A percentile compares a stretch with the other conserved stretches of the same genome.
These are phyloP conservation scores for Colletes latitarsis DNA, from an alignment of 1,140 invertebrate species.

Conservation along the genomic window DNA sequence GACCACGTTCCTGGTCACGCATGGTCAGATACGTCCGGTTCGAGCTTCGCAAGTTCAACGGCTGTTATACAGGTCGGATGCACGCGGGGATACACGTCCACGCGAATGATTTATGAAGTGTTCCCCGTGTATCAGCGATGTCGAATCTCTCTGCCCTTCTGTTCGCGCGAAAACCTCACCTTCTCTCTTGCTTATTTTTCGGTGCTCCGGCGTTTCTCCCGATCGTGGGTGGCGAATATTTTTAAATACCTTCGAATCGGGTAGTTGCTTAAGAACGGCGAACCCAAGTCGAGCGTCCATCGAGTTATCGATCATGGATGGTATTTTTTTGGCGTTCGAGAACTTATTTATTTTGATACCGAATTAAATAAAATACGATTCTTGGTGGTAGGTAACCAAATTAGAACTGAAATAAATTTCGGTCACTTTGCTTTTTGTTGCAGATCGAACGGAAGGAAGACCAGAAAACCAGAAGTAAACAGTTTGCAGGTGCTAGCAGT, in stretches of 20 bases:
- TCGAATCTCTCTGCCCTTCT: constrained; percentile 39
- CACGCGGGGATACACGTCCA: constrained; percentile 41
- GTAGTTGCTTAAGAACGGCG: too few species aligned
- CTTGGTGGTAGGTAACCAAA: too few species aligned
- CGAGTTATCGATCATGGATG: too few species aligned
- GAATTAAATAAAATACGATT: too few species aligned
- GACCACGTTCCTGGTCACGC: constrained; percentile 60
- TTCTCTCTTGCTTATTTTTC: neutral
- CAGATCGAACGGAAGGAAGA: too few species aligned
- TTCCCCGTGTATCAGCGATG: constrained; percentile 40
- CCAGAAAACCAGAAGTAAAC: too few species aligned
- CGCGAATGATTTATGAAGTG: constrained; percentile 54
- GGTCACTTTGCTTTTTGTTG: too few species aligned
- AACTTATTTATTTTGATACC: too few species aligned
- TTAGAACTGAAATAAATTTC: too few species aligned
- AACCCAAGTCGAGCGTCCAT: too few species aligned
- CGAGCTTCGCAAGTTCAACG: constrained; percentile 60
- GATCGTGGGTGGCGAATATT: neutral
- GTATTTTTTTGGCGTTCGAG: too few species aligned
- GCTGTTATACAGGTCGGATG: constrained; percentile 61
- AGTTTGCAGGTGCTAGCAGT: too few species aligned
- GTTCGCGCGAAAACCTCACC: constrained; percentile 6
- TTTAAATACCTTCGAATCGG: neutral
- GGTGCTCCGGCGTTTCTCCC: neutral
- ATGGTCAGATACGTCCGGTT: constrained; percentile 61